These are phyloP conservation scores for Oryzias woworae DNA, from an alignment of 2,113 vertebrate species.

Conservation along the genomic window DNA sequence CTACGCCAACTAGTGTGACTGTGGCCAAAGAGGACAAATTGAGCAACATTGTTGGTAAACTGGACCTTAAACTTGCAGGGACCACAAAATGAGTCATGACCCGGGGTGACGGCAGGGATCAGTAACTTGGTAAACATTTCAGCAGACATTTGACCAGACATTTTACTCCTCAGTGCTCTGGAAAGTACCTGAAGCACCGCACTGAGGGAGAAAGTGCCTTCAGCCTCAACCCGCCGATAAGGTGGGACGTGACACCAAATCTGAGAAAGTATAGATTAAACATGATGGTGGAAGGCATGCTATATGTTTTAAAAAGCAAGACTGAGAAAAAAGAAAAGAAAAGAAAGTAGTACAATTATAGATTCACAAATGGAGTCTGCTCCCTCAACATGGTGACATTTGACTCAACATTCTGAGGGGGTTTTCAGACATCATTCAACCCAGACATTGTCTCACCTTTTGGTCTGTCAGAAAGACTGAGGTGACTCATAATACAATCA, in stretches of 20 bases:
- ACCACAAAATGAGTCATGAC: conserved; percentile 56
- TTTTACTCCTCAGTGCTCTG: conserved; percentile 42
- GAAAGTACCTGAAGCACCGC: conserved; percentile 68
- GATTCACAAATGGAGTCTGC: neutral
- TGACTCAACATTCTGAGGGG: conserved; percentile 8
- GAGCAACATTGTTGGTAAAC: conserved; percentile 63
- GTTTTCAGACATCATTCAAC: conserved; percentile 8
- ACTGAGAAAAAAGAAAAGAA: neutral
- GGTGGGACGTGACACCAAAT: neutral
- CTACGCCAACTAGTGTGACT: conserved; percentile 21
- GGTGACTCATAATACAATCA: conserved; percentile 33
- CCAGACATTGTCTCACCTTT: conserved; percentile 50
- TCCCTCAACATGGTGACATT: conserved; percentile 22
- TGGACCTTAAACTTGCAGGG: conserved; percentile 55
- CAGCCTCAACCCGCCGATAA: conserved; percentile 29
- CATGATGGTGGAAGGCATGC: conserved; percentile 6
- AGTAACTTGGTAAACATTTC: conserved; percentile 53
- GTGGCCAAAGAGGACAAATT: conserved; percentile 44
- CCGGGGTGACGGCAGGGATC: conserved; percentile 44
- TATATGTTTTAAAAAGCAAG: conserved; percentile 4
- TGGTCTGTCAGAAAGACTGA: conserved; percentile 14
- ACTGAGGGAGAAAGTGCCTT: conserved; percentile 18
- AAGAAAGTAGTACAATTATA: conserved; percentile 8
- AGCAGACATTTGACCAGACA: conserved; percentile 46
- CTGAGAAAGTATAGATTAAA: conserved; percentile 8